Base-by-base conservation (phyloP, 1,140 invertebrate species). In the Drosophila littoralis region DNA sequence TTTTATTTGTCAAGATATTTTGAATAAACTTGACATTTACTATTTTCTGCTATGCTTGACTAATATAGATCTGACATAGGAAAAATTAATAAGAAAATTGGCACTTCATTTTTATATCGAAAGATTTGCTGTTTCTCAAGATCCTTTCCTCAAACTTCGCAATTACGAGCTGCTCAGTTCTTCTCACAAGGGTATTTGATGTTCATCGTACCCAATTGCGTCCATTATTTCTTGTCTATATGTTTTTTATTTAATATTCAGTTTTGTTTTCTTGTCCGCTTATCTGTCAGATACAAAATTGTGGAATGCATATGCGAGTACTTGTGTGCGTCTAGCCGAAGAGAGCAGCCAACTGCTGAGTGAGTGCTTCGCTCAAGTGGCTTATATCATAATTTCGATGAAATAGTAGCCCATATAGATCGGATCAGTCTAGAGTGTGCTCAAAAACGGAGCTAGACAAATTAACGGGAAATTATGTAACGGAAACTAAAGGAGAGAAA, bases 261-360 rank as follows among this genome's bases (percentile, higher is more conserved):
- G 6, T 2, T 70, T 22, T 32, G 7, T 51, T 50, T 32, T 7
- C n/a, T 17, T 13, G 15, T 58, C 33, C 65, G 50, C 73, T 42
- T 81, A 81, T 77, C 73, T 81, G 66, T 78, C 75, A 77, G 70
- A 64, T 81, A 60, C 57, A 58, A 35, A 52, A 40, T 55, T 65
- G 58, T 28, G 54, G 33, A 22, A 35, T 43, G 36, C 45, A 59
- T 15, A 28, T 36, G 13, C 10, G 13, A 35, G 36, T 33, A 40
- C 28, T 40, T 68, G 60, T 74, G 36, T 71, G 57, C 55, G 58
- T 36, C 76, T 81, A 81, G 79, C 52, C 10, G 35, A 61, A 36
- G 33, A 54, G 45, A n/a, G 28, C 61, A 40, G 60, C 60, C 51
- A 45, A 79, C 68, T 77, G 73, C 67, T 79, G 75, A 75, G 66